Percentiles rank a stretch among this genome's conserved stretches.
These are phyloP conservation scores for Tyria jacobaeae DNA, from an alignment of 2,888 invertebrate genomes.

Conservation along the genomic window DNA sequence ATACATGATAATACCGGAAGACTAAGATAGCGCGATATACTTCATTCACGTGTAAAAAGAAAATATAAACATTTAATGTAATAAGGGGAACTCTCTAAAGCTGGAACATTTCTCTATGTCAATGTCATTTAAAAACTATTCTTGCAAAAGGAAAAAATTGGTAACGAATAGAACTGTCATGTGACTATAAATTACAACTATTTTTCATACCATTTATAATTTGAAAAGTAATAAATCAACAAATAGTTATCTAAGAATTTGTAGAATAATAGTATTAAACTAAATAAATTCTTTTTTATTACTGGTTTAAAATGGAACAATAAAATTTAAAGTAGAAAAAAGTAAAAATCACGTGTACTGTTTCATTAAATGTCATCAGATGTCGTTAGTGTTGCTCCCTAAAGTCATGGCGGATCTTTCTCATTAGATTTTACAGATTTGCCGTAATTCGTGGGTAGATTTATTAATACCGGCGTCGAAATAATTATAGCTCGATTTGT, in stretches of 20 bases:
- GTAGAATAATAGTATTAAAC: background rate
- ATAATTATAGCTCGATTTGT: constrained; percentile 71
- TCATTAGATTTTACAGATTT: constrained; percentile 79
- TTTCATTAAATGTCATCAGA: constrained; percentile 70
- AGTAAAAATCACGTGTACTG: constrained; percentile 79
- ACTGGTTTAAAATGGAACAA: constrained; percentile 76
- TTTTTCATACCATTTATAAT: background rate
- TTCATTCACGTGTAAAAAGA: constrained; percentile 14
- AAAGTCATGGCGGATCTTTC: constrained; percentile 85
- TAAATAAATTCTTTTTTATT: constrained; percentile 19
- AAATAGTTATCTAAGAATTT: background rate
- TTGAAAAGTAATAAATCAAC: background rate
- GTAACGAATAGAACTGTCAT: constrained; percentile 40
- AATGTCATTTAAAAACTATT: constrained; percentile 28
- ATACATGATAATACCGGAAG: constrained; percentile 16
- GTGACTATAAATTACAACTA: constrained; percentile 38
- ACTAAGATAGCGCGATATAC: constrained; percentile 14
- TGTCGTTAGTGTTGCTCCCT: constrained; percentile 78
- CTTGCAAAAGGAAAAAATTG: constrained; percentile 39
- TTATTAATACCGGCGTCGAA: constrained; percentile 76
- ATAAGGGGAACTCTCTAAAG: too few relatives aligned
- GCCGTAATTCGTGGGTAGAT: constrained; percentile 82
- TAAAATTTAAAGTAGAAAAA: constrained; percentile 69
- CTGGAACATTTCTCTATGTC: constrained; percentile 20
- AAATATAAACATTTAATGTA: constrained; percentile 15